Percentiles rank a stretch among this genome's conserved stretches.
Evolutionary conservation across 2,888 invertebrate species (phyloP).

Genomic region (Spicauda simplicius): DNA sequence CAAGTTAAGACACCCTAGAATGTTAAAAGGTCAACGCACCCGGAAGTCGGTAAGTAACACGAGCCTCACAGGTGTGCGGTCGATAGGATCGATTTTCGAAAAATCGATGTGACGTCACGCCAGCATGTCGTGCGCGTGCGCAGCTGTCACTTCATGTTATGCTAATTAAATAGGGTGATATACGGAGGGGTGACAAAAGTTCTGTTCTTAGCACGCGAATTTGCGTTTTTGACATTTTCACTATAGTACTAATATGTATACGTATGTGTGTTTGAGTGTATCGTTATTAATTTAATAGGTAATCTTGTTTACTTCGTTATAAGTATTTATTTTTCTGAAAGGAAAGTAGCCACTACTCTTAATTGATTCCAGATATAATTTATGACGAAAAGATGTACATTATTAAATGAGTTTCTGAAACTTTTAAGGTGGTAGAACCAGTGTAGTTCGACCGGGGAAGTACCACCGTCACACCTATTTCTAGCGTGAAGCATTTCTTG

Average conservation of each 20-base stretch:
- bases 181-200: conserved; percentile 57
- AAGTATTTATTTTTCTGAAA: too few species aligned
- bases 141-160: conserved; percentile 68
- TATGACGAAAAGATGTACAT: too few species aligned
- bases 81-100: conserved; percentile 72
- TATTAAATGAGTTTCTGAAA: too few species aligned
- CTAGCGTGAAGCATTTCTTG: too few species aligned
- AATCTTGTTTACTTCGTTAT: too few species aligned
- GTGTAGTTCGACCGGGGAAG: too few species aligned
- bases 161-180: conserved; percentile 64
- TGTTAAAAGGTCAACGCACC: conserved; percentile 56
- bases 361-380: too few species aligned
- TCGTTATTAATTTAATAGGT: neutral
- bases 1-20: too few species aligned
- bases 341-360: too few species aligned
- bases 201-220: conserved; percentile 35
- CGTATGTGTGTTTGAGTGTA: neutral
- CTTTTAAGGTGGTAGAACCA: too few species aligned
- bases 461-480: too few species aligned
- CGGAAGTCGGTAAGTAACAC: conserved; percentile 69
- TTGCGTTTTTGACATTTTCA: conserved; percentile 38
- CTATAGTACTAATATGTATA: too few species aligned
- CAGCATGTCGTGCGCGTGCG: conserved; percentile 59
- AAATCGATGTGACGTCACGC: conserved; percentile 80
- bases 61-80: conserved; percentile 75